These are phyloP conservation scores for Polydesmus complanatus DNA, from an alignment of 2,888 invertebrate genomes.

Conservation along the genomic window DNA sequence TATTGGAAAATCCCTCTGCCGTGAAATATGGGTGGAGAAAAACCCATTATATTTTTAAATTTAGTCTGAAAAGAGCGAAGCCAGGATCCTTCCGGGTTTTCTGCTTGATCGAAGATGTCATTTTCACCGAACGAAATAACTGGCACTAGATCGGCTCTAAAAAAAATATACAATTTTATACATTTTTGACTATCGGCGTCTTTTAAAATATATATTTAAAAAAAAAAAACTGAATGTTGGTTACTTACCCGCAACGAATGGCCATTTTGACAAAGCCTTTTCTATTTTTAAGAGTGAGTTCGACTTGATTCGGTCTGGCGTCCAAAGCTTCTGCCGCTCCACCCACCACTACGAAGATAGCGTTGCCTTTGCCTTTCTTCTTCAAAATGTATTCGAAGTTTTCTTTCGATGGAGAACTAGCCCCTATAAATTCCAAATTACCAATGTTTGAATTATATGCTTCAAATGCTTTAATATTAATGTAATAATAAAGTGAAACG, in stretches of 20 bases:
- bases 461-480: neutral
- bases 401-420: constrained; percentile 35
- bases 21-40: neutral
- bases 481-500: no score
- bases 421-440: neutral
- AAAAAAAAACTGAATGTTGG: no score
- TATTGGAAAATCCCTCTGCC: neutral
- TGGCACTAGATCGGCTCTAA: neutral
- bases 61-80: neutral
- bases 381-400: constrained; percentile 43
- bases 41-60: neutral
- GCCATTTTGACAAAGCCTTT: constrained; percentile 68
- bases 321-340: constrained; percentile 80
- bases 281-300: constrained; percentile 53
- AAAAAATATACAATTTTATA: no score
- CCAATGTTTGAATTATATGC: neutral
- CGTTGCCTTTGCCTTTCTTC: constrained; percentile 40
- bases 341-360: constrained; percentile 63
- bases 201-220: no score
- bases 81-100: neutral
- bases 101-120: neutral
- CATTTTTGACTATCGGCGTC: no score
- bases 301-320: constrained; percentile 59
- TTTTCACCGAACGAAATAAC: neutral
- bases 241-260: no score